Evolutionary conservation across 53 echinoderm and acorn worm species (phyloP).

Genomic region (Antedon mediterranea): DNA sequence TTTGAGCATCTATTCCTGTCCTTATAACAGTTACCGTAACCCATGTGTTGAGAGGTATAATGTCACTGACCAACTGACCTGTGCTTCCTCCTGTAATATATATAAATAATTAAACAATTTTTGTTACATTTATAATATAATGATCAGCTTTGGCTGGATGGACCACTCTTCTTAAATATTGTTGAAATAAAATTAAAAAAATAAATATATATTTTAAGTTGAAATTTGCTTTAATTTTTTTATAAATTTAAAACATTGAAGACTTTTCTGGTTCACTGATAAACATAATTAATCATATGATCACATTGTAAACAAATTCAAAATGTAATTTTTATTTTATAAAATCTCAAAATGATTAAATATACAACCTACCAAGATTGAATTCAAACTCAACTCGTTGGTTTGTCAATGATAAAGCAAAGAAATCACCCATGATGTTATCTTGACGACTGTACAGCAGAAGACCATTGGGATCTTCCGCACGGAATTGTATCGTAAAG

Average conservation of each 20-base stretch:
- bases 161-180: too few relatives aligned
- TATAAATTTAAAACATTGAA: too few relatives aligned
- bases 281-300: too few relatives aligned
- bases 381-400: constrained; percentile 60
- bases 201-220: too few relatives aligned
- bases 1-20: constrained; percentile 35
- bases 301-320: too few relatives aligned
- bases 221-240: too few relatives aligned
- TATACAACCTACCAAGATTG: constrained; percentile 51
- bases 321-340: too few relatives aligned
- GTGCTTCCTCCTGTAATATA: constrained; percentile 47
- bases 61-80: constrained; percentile 40
- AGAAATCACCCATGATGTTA: constrained; percentile 60
- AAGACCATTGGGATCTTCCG: constrained; percentile 47
- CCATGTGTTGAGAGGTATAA: constrained; percentile 45
- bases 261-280: too few relatives aligned
- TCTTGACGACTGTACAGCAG: constrained; percentile 46
- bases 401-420: constrained; percentile 41
- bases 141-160: too few relatives aligned
- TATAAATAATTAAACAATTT: neutral
- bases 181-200: too few relatives aligned
- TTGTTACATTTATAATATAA: too few relatives aligned
- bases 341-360: too few relatives aligned
- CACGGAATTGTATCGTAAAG: constrained; percentile 40
- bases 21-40: constrained; percentile 39